Percentiles rank a stretch among this genome's conserved stretches.
phyloP scores from a whole-genome alignment of 2,797 vertebrate species.

The Orientallactaga sibirica region DNA sequence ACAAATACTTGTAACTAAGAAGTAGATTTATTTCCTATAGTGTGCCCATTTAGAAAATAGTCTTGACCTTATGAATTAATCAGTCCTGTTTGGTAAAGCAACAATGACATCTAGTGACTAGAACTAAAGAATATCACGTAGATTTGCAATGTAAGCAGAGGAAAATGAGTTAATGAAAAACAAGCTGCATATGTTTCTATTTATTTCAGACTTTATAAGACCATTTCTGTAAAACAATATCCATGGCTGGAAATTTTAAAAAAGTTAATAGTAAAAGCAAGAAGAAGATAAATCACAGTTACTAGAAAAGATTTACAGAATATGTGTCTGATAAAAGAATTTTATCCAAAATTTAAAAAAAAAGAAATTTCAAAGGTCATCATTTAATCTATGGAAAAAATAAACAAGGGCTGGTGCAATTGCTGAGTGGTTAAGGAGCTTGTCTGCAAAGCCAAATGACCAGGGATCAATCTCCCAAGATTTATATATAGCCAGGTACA shows the following conservation, averaged over 20 bases:
- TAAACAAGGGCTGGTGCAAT: no score
- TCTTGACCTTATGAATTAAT: background rate
- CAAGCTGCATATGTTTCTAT: background rate
- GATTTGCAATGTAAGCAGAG: background rate
- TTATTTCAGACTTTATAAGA: background rate
- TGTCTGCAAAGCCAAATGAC: no score
- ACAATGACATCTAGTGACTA: constrained; percentile 78
- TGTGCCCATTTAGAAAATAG: constrained; percentile 16
- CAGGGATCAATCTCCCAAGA: no score
- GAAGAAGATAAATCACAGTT: background rate
- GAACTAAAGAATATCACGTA: constrained; percentile 15
- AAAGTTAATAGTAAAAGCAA: background rate
- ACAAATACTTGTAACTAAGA: background rate
- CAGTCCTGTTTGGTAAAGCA: constrained; percentile 44
- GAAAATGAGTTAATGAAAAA: background rate
- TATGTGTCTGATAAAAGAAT: background rate
- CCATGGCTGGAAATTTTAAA: background rate
- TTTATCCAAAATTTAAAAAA: background rate
- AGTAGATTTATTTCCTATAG: background rate
- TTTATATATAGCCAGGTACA: no score
- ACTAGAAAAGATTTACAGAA: background rate
- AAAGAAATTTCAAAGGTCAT: background rate
- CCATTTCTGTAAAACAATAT: background rate
- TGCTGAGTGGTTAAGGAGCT: no score
- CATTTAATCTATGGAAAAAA: no score